Base-by-base conservation (phyloP, 2,888 invertebrate genomes). In the Eupithecia exiguata region DNA sequence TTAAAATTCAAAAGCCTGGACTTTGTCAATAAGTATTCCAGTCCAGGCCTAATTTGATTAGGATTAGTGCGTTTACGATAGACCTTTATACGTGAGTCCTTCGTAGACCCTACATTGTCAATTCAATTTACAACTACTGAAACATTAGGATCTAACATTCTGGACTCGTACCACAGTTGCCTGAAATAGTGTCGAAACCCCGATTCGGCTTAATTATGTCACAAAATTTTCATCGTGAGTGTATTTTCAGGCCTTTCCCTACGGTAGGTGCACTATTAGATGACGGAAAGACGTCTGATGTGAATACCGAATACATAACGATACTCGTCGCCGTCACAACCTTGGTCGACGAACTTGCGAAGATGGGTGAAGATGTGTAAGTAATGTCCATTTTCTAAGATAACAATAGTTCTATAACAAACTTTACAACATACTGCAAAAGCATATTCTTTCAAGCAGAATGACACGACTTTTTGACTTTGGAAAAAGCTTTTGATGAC, bases 281-380 rank as follows among this genome's bases (percentile, higher is more conserved):
- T 14, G 58, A 58, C 5, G 25, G 0, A 25, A 25, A 21, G 21
- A 4, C 14, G 1, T 12, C 58, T 58, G 58, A 58, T 25, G 25
- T 10, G 58, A 5, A 25, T 58, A 58, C 21, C 58, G 58, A 58
- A 58, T 58, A 5, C 58, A 25, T 58, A 58, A 58, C 25, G 5
- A 9, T 58, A 0, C 58, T 58, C 21, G 58, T 58, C 12, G 25
- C 58, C 58, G 1, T 58, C 12, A 58, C 58, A 5, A 58, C 58
- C 10, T 25, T 58, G 58, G 58, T 58, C 58, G 58, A 58, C 58
- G 58, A 58, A 58, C 12, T 58, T 58, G 58, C 25, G 25, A 58
- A 25, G 25, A 53, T 21, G 21, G 58, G 25, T 25, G 25, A 58
- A 25, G 58, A 58, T 25, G 25, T 25, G 58, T 58, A 58, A 58